A percentile compares a stretch with the other conserved stretches of the same genome.
Conservation (phyloP, 2,888 invertebrate species). For the Mesorhabditis spiculigera region DNA sequence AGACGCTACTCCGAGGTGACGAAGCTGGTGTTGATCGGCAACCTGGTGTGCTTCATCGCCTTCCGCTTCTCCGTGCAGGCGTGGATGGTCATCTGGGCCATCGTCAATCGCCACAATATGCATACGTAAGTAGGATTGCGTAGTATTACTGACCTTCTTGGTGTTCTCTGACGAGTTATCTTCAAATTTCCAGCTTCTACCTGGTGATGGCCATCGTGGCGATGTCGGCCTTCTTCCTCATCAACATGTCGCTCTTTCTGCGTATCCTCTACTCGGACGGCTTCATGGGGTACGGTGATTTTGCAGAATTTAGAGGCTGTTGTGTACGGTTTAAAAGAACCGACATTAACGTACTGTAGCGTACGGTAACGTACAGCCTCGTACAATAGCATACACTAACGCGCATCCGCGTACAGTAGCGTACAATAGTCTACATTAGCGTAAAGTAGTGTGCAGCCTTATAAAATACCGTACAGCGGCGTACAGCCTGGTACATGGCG, state of each 20-base stretch:
- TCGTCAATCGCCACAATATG: conserved; percentile 31
- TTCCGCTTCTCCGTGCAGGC: conserved; percentile 36
- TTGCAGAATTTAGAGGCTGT: too few relatives aligned
- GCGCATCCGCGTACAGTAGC: too few relatives aligned
- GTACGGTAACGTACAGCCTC: too few relatives aligned
- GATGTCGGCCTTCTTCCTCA: conserved; percentile 26
- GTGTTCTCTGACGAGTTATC: neutral
- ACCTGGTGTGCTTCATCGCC: conserved; percentile 28
- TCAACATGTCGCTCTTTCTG: conserved; percentile 32
- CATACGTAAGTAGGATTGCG: conserved; percentile 22
- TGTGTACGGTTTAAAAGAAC: too few relatives aligned
- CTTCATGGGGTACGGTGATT: conserved; percentile 22
- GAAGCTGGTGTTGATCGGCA: conserved; percentile 8
- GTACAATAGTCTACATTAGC: too few relatives aligned
- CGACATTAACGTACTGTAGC: too few relatives aligned
- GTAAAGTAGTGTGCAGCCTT: too few relatives aligned
- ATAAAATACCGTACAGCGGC: too few relatives aligned
- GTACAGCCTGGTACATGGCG: too few relatives aligned
- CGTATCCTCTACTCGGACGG: conserved; percentile 36
- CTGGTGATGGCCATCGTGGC: conserved; percentile 30
- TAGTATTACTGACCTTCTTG: neutral
- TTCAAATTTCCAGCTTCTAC: conserved; percentile 23
- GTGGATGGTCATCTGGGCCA: conserved; percentile 33
- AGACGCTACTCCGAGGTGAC: conserved; percentile 2
- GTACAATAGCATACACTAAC: too few relatives aligned